Evolutionary conservation across 2,888 invertebrate genomes (phyloP).

Genomic region (Phengaris alcon): DNA sequence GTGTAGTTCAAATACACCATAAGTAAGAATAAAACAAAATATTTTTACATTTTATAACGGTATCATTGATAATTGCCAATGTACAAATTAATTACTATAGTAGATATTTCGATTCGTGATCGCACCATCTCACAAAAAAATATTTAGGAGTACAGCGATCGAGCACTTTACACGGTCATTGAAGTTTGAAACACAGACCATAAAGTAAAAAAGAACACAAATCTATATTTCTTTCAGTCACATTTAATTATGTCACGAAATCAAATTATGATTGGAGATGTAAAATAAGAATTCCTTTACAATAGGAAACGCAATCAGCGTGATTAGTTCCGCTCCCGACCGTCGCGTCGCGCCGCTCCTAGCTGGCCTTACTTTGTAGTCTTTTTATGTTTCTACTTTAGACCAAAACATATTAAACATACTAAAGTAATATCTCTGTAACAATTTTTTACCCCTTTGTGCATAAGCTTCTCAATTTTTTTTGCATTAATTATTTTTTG

Average conservation of each 20-base stretch:
- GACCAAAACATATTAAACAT: slow-evolving; percentile 15
- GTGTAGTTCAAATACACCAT: no score
- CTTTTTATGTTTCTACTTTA: slow-evolving; percentile 13
- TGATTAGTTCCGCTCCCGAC: slow-evolving; percentile 61
- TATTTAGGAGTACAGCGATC: background rate
- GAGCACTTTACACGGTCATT: background rate
- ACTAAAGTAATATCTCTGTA: slow-evolving; percentile 10
- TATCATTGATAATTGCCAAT: no score
- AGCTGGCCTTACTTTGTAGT: background rate
- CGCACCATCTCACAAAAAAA: no score
- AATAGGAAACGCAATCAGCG: slow-evolving; percentile 72
- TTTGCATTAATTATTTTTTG: slow-evolving; percentile 58
- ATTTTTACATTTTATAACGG: no score
- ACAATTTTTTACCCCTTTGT: slow-evolving; percentile 50
- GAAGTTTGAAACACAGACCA: background rate
- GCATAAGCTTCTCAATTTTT: slow-evolving; percentile 71
- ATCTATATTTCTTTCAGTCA: slow-evolving; percentile 43
- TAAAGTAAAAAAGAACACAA: background rate
- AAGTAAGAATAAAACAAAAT: no score
- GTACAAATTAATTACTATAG: no score
- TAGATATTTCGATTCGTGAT: no score
- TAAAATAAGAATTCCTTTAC: slow-evolving; percentile 58
- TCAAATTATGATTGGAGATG: slow-evolving; percentile 30
- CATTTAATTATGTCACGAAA: slow-evolving; percentile 59
- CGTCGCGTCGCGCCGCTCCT: slow-evolving; percentile 38